Percentiles rank a stretch among this genome's conserved stretches.
phyloP scores from a whole-genome alignment of 2,797 vertebrate genomes.

The Chaenodraco wilsoni region DNA sequence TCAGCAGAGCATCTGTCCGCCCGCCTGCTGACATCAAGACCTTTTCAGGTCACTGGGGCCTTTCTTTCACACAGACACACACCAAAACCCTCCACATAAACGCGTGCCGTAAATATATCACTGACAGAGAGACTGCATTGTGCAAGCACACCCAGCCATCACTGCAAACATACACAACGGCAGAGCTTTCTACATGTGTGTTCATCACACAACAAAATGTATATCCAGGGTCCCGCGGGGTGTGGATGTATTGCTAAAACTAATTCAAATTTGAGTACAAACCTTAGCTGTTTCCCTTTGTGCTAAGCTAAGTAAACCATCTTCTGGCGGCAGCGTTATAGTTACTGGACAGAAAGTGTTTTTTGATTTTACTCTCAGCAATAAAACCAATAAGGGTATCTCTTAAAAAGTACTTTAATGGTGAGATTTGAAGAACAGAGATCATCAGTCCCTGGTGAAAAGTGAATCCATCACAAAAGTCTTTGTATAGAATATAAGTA shows the following conservation, averaged over 20 bases:
- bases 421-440: too few species aligned
- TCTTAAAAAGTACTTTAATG: too few species aligned
- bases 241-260: neutral
- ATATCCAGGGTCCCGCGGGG: neutral
- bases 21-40: constrained; percentile 68
- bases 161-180: neutral
- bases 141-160: constrained; percentile 15
- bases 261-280: neutral
- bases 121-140: constrained; percentile 57
- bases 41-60: constrained; percentile 69
- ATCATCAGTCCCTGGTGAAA: neutral
- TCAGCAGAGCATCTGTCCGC: constrained; percentile 81
- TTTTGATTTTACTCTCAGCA: neutral
- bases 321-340: neutral
- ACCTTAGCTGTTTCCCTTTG: neutral
- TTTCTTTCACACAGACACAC: constrained; percentile 30
- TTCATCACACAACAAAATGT: neutral
- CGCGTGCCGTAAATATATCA: constrained; percentile 79
- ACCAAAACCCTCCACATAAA: constrained; percentile 35
- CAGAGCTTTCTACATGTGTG: neutral
- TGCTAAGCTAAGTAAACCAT: neutral
- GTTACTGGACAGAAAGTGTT: neutral
- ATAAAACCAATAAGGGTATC: too few species aligned
- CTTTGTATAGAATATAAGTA: neutral
- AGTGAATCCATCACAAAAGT: neutral